A percentile compares a stretch with the other conserved stretches of the same genome.
These are phyloP conservation scores for Bombus pyrosoma DNA, from an alignment of 1,140 invertebrate genomes.

Conservation along the genomic window DNA sequence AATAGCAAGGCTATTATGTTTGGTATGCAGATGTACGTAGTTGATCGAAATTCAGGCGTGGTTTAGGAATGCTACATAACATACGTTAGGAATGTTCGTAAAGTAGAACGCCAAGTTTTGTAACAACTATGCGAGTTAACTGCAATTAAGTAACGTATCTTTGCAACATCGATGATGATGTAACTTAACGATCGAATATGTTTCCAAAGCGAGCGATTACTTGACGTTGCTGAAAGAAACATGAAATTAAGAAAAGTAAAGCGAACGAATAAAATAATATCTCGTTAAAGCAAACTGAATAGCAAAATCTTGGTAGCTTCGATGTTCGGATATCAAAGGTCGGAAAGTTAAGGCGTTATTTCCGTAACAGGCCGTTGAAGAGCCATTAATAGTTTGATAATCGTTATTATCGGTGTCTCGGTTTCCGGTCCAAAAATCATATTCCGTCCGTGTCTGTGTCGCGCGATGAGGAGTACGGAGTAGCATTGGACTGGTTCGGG, in stretches of 20 bases:
- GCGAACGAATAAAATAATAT: neutral
- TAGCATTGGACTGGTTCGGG: constrained; percentile 10
- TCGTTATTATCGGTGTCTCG: constrained; percentile 43
- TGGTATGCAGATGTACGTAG: too few species aligned
- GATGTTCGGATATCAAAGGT: neutral
- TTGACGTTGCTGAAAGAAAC: neutral
- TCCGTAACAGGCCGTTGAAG: neutral
- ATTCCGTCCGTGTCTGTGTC: neutral
- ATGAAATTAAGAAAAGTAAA: neutral
- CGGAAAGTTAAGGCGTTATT: neutral
- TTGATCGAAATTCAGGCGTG: too few species aligned
- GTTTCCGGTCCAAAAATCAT: constrained; percentile 29
- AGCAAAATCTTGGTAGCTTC: neutral
- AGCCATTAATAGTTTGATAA: constrained; percentile 1
- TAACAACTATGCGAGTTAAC: too few species aligned
- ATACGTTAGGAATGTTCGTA: too few species aligned
- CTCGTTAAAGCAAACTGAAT: too few species aligned
- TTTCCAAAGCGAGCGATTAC: too few species aligned
- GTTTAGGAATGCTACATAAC: too few species aligned
- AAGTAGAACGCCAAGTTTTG: too few species aligned
- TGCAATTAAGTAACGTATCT: too few species aligned
- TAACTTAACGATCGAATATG: too few species aligned
- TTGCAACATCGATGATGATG: too few species aligned
- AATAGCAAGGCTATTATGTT: too few species aligned
- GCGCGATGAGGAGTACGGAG: neutral